These are phyloP conservation scores for Notiomystis cincta DNA, from an alignment of 2,113 vertebrate genomes.

Conservation along the genomic window DNA sequence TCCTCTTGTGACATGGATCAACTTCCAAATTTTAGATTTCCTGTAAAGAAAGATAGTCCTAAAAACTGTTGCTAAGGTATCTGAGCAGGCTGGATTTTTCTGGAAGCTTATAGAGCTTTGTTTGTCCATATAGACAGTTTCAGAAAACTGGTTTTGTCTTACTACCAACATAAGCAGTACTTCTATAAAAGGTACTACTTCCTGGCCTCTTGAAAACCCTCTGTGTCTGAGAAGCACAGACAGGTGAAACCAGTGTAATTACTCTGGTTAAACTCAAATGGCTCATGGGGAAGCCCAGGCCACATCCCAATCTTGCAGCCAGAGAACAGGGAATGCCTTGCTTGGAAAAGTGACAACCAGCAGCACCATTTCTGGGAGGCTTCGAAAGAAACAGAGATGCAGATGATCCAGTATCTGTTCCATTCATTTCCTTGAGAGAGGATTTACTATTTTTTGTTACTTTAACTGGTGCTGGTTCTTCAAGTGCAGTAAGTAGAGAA, in stretches of 20 bases:
- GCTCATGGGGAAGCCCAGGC: neutral
- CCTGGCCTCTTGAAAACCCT: neutral
- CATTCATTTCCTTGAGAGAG: neutral
- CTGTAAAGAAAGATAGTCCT: neutral
- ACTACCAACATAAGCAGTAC: neutral
- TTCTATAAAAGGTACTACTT: neutral
- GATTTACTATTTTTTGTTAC: neutral
- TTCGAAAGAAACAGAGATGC: neutral
- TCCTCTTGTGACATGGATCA: neutral
- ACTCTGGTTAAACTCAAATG: neutral
- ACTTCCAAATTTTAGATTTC: neutral
- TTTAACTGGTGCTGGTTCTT: neutral
- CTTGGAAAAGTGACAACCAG: neutral
- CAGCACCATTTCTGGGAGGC: rapidly evolving
- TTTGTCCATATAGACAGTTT: neutral
- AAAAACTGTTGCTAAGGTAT: neutral
- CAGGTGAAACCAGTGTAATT: neutral
- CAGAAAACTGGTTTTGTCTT: neutral
- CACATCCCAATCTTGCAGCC: neutral
- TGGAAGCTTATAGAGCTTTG: neutral
- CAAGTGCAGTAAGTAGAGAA: neutral
- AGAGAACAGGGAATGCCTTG: neutral
- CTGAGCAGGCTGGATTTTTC: neutral
- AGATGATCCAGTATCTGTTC: neutral
- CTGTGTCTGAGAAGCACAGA: neutral